A percentile compares a stretch with the other conserved stretches of the same genome.
Evolutionary conservation across 2,888 invertebrate genomes (phyloP).

Genomic region (Lasius platythorax): DNA sequence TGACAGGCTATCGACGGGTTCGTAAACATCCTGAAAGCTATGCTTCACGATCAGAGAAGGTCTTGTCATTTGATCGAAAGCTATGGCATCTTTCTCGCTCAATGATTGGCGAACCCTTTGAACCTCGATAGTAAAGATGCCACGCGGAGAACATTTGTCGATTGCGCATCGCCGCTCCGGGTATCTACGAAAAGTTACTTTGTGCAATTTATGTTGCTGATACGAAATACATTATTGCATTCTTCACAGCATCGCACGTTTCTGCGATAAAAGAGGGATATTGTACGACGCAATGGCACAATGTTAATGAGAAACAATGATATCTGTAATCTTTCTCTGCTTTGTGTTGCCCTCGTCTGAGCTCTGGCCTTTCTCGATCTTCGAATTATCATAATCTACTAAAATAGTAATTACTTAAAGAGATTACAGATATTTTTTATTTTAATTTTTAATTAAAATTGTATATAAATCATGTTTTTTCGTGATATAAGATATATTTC

Average conservation of each 20-base stretch:
- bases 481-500: neutral
- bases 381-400: slow-evolving; percentile 16
- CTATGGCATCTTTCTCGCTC: slow-evolving; percentile 34
- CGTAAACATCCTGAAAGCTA: slow-evolving; percentile 71
- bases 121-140: slow-evolving; percentile 21
- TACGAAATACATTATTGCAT: slow-evolving; percentile 12
- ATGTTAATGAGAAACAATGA: slow-evolving; percentile 38
- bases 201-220: slow-evolving; percentile 20
- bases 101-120: slow-evolving; percentile 28
- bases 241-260: slow-evolving; percentile 2
- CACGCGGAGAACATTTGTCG: slow-evolving; percentile 17
- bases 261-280: slow-evolving; percentile 33
- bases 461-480: slow-evolving; percentile 7
- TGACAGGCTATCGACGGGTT: slow-evolving; percentile 27
- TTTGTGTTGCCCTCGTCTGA: slow-evolving; percentile 20
- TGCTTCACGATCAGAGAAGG: slow-evolving; percentile 54
- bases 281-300: neutral
- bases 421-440: neutral
- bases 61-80: slow-evolving; percentile 41
- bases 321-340: slow-evolving; percentile 18
- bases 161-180: neutral
- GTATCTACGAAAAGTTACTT: slow-evolving; percentile 17
- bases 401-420: neutral
- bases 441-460: neutral
- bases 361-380: slow-evolving; percentile 4